Base-by-base conservation (phyloP, 2,888 invertebrate species). In the Ophion ellenae region DNA sequence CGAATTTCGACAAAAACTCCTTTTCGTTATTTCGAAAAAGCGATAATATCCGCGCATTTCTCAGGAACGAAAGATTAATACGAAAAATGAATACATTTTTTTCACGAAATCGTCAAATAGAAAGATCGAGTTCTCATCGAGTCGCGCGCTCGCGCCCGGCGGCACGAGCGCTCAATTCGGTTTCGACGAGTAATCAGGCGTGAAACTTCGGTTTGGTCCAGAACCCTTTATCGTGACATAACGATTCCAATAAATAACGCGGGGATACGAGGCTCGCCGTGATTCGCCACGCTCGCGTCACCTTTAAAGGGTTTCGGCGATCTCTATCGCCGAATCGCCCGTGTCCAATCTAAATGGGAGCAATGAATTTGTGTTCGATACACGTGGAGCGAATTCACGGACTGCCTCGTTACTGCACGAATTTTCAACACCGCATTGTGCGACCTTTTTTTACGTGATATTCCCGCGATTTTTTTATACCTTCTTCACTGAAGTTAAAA, bases 201-300 rank as follows among this genome's bases (percentile, higher is more conserved):
- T 84, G 87, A 91, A 90, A 92, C 90, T 91, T 89, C 89, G 90
- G 86, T 89, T 91, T 90, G 90, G 85, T 87, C 87, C 87, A 84
- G 86, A 90, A 89, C 88, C 89, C 90, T 89, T 92, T 92, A 92
- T 91, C 90, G 89, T 87, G 87, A 90, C 88, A 89, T 92, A 92
- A 92, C 91, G 91, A 91, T 83, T 78, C 91, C 88, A 92, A 93
- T 93, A 93, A 93, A 93, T 93, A 93, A 93, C 91, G 89, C 78
- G 87, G 80, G 77, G 89, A 88, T 88, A 88, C 88, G 89, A 87
- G 83, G 84, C 79, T 83, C 75, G 87, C 80, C 78, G 47, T 71
- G 88, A 92, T 93, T 93, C 86, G 91, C 81, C 84, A 86, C 91
- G 92, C 91, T 91, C 88, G 90, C 89, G 90, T 90, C 91, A 91